Base-by-base conservation (phyloP, 2,113 vertebrate species). In the Tretioscincus oriximinensis region DNA sequence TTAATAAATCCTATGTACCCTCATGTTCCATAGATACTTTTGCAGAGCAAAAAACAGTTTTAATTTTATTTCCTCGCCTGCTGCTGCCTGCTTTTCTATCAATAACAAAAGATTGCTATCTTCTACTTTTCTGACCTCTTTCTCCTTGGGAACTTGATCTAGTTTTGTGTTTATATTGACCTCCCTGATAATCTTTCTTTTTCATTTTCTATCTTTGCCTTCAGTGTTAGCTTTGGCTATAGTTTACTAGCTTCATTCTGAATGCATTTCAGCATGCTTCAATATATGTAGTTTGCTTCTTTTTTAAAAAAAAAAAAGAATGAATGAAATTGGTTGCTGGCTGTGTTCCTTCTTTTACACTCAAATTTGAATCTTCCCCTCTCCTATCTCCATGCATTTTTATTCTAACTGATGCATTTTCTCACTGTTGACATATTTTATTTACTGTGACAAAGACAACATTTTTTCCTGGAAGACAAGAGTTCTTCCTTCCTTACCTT, bases 81-180 rank as follows among this genome's bases (percentile, higher is more conserved):
- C 75, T 78, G n/a, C 58, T 87, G n/a, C n/a, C n/a, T 16, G 70
- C 1, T 69, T 84, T 85, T 73, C 72, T 88, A 73, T 85, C 83
- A 73, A 41, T 86, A 79, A 45, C 21, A 49, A 45, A 80, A 86
- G 35, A 51, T 78, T 69, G 61, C 76, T 76, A 72, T 74, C 61
- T 60, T 20, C 71, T 4, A 1, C 10, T 84, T 85, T 78, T 86
- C 35, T 73, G 73, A 69, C 85, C 71, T 70, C 61, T 77, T 81
- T 64, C 18, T 90, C 35, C 29, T 85, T 89, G 77, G 60, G 28
- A 87, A 29, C 45, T 8, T 65, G 87, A 31, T 77, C 58, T 0
- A 6, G 35, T 84, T 79, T 79, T 78, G 35, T 78, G 88, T 90
- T 91, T 91, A 85, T 76, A n/a, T 47, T 28, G 31, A 84, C 18